These are phyloP conservation scores for Cephus cinctus DNA, from an alignment of 1,140 invertebrate species.

Conservation along the genomic window DNA sequence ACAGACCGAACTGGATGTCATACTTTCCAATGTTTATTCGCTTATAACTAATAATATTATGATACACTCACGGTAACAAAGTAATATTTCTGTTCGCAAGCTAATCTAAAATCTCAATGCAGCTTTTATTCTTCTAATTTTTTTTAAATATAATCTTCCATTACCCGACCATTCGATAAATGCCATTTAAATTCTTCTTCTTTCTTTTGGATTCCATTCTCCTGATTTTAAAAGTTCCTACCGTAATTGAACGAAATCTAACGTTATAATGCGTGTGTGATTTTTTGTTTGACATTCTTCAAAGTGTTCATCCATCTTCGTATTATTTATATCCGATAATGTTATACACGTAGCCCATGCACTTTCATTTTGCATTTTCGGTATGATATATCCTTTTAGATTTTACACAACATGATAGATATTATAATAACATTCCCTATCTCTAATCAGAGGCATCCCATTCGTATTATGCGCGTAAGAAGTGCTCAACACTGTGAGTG, in stretches of 20 bases:
- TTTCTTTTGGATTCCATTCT: background rate
- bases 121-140: conserved; percentile 18
- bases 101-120: conserved; percentile 21
- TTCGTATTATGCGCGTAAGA: conserved; percentile 7
- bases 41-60: conserved; percentile 18
- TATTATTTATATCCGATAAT: no score
- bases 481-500: background rate
- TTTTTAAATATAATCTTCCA: conserved; percentile 6
- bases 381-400: no score
- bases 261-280: no score
- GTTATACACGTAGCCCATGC: no score
- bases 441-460: conserved; percentile 14
- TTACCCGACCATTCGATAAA: no score
- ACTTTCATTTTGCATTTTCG: no score
- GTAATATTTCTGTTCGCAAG: conserved; percentile 25
- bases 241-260: no score
- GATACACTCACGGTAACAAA: conserved; percentile 22
- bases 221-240: no score
- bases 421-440: conserved; percentile 18
- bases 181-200: background rate
- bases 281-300: no score
- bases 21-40: background rate
- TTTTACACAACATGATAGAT: no score
- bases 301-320: no score
- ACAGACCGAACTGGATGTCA: no score